Percentiles rank a stretch among this genome's conserved stretches.
These are phyloP conservation scores for Anguilla japonica DNA, from an alignment of 2,113 vertebrate species.

Conservation along the genomic window DNA sequence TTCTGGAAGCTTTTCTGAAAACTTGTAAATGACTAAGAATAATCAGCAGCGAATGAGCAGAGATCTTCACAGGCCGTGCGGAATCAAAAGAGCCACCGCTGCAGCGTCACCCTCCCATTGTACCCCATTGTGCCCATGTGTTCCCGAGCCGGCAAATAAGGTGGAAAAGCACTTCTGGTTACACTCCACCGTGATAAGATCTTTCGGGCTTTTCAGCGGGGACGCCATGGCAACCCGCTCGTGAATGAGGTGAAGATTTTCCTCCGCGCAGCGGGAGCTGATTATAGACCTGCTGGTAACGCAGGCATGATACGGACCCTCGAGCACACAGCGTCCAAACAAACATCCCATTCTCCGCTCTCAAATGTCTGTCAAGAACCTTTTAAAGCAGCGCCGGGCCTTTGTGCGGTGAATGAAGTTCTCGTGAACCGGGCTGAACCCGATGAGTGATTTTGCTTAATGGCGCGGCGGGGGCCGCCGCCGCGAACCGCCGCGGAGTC, in stretches of 20 bases:
- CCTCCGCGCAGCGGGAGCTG: background rate
- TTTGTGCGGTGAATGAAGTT: background rate
- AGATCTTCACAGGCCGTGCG: background rate
- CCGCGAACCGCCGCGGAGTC: background rate
- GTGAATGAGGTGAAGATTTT: slow-evolving; percentile 29
- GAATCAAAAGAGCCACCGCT: too few relatives aligned
- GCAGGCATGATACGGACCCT: background rate
- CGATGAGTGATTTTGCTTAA: background rate
- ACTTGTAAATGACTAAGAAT: too few relatives aligned
- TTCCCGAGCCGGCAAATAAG: slow-evolving; percentile 1
- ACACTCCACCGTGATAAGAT: slow-evolving; percentile 21
- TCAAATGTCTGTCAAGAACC: background rate
- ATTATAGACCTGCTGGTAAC: background rate
- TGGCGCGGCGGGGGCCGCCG: background rate
- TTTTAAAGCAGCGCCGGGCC: background rate
- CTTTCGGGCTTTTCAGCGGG: slow-evolving; percentile 11
- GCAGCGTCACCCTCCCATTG: background rate
- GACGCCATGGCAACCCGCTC: slow-evolving; percentile 25
- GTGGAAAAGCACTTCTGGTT: slow-evolving; percentile 20
- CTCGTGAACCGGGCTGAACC: background rate
- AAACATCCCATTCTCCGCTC: background rate
- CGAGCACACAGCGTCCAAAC: background rate
- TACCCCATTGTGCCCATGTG: background rate
- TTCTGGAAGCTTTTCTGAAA: too few relatives aligned
- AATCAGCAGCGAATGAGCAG: background rate